These are phyloP conservation scores for Porites evermanni DNA, from an alignment of 92 coral and sea anemone species.

Conservation along the genomic window DNA sequence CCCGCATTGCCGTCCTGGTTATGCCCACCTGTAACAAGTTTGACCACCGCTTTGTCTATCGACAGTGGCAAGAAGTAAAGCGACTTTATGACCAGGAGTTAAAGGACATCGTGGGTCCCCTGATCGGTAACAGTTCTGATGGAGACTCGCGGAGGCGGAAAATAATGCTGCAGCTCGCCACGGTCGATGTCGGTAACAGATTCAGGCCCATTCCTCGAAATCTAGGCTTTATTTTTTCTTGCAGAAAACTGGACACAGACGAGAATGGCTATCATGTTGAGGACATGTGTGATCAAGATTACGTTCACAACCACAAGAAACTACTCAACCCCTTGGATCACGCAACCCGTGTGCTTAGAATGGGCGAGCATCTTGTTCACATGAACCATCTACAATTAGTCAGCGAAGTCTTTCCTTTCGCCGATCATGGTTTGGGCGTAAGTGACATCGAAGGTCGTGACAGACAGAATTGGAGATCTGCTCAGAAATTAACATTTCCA, in stretches of 20 bases:
- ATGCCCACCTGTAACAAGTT: slow-evolving; percentile 66
- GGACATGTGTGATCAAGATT: slow-evolving; percentile 21
- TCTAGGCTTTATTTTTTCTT: slow-evolving; percentile 21
- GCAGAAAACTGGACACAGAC: not conserved
- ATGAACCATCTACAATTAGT: slow-evolving; percentile 21
- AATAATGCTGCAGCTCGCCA: slow-evolving; percentile 47
- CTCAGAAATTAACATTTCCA: slow-evolving; percentile 33
- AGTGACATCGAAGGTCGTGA: slow-evolving; percentile 21
- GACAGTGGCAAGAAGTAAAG: slow-evolving; percentile 55
- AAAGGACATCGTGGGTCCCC: slow-evolving; percentile 25
- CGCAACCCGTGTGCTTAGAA: slow-evolving; percentile 6
- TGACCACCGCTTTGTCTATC: slow-evolving; percentile 26
- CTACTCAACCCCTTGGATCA: slow-evolving; percentile 19
- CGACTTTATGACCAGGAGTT: slow-evolving; percentile 27
- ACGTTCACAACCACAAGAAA: not conserved
- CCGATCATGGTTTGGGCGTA: slow-evolving; percentile 1
- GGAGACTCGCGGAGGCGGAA: slow-evolving; percentile 54
- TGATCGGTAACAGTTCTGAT: slow-evolving; percentile 52
- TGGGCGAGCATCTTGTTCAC: not conserved
- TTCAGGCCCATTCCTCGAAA: slow-evolving; percentile 34
- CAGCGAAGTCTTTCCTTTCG: slow-evolving; percentile 1
- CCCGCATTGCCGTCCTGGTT: slow-evolving; percentile 38
- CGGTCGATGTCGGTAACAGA: slow-evolving; percentile 14
- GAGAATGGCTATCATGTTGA: not conserved
- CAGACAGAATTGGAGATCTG: slow-evolving; percentile 34